These are phyloP conservation scores for Heliothis subflexa DNA, from an alignment of 1,140 invertebrate species.

Conservation along the genomic window DNA sequence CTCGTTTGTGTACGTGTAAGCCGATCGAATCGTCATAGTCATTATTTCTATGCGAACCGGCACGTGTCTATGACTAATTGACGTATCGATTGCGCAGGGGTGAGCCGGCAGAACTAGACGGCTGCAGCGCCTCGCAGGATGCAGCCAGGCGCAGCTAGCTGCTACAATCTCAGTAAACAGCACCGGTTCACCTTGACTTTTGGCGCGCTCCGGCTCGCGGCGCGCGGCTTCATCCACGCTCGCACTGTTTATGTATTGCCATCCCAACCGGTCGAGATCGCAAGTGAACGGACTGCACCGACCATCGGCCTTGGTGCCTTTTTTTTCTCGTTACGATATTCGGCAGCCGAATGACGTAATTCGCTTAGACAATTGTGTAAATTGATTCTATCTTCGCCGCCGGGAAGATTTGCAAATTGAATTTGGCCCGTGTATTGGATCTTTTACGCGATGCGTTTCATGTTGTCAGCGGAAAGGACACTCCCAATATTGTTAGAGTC, in stretches of 20 bases:
- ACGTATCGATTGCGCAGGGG: slow-evolving; percentile 57
- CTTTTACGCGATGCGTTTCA: slow-evolving; percentile 42
- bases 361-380: slow-evolving; percentile 65
- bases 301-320: slow-evolving; percentile 66
- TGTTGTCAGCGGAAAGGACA: slow-evolving; percentile 12
- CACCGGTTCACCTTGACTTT: slow-evolving; percentile 77
- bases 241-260: slow-evolving; percentile 49
- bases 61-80: slow-evolving; percentile 71
- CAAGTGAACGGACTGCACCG: slow-evolving; percentile 79
- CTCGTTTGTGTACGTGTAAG: slow-evolving; percentile 54
- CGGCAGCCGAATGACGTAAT: slow-evolving; percentile 72
- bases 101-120: background rate
- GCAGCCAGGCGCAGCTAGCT: background rate
- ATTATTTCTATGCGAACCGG: slow-evolving; percentile 62
- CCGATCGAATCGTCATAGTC: slow-evolving; percentile 60
- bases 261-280: slow-evolving; percentile 69
- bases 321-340: slow-evolving; percentile 74
- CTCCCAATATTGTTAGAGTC: slow-evolving; percentile 38
- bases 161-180: slow-evolving; percentile 39
- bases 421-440: slow-evolving; percentile 57
- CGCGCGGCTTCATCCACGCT: slow-evolving; percentile 43
- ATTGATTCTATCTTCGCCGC: slow-evolving; percentile 66
- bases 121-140: slow-evolving; percentile 1
- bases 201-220: slow-evolving; percentile 59
- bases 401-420: slow-evolving; percentile 69